Base-by-base conservation (phyloP, 2,797 vertebrate genomes). In the Phyllotis vaccarum region DNA sequence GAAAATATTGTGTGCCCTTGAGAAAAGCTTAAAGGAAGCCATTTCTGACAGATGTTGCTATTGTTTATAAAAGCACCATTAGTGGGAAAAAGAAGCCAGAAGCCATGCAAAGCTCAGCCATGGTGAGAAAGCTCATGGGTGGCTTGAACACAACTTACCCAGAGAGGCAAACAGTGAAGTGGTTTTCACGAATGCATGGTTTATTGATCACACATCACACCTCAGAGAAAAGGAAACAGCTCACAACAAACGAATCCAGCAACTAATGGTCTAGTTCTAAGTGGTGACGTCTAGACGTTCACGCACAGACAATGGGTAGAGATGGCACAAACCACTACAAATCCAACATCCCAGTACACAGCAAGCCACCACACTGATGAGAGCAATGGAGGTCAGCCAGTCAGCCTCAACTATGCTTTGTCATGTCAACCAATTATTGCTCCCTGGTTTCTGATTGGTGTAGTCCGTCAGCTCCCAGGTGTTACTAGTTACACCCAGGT, bases 251-350 rank as follows among this genome's bases (percentile, higher is more conserved):
- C 34, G 43, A 37, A 40, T 58, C n/a, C 31, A 81, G 40, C n/a
- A 79, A 52, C 54, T 58, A 80, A 56, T 4, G 5, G 22, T 58
- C 22, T 17, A 14, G 34, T 22, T 81, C n/a, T 27, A 9, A 40
- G 22, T 58, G 17, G 27, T 40, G 46, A 27, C 22, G 40, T 58
- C 21, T 34, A 27, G n/a, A 58, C 22, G 22, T 58, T 81, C 22
- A 27, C 54, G 40, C 54, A 58, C 34, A 9, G 13, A 14, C 54
- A 27, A 22, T 81, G 54, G 79, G 56, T 27, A 58, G 13, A 81
- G 22, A 22, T 16, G 0, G 12, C 34, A 24, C 6, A 9, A 58
- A 13, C 0, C 0, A 6, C 40, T 0, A 1, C 54, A 58, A n/a
- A 19, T 14, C n/a, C 22, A 58, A 16, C n/a, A 16, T n/a, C 79